Conservation (phyloP, 2,113 vertebrate genomes). For the Rhipidura dahli region DNA sequence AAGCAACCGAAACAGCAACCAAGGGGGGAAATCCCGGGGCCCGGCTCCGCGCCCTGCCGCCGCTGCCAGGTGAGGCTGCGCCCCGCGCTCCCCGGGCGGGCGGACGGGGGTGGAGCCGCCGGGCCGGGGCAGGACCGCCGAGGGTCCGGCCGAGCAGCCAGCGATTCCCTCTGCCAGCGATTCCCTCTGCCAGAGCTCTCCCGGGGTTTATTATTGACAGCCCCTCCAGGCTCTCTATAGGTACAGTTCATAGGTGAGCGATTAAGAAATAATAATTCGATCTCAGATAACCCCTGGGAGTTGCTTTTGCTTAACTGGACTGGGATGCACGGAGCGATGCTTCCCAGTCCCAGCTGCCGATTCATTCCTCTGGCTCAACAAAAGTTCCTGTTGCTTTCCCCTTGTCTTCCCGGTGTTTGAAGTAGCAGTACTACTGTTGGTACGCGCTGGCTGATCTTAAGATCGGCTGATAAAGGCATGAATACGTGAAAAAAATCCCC, state of each 20-base stretch:
- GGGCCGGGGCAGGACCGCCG: background rate
- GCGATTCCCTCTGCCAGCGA: background rate
- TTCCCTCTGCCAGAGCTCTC: fast-evolving
- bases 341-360: background rate
- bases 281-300: background rate
- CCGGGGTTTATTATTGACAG: background rate
- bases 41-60: background rate
- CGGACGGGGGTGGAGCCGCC: conserved; percentile 59
- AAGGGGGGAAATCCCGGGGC: background rate
- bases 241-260: background rate
- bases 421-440: background rate
- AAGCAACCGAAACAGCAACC: fast-evolving
- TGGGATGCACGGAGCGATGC: background rate
- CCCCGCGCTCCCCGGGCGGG: background rate
- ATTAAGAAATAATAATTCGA: background rate
- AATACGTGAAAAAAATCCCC: background rate
- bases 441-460: background rate
- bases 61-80: conserved; percentile 82
- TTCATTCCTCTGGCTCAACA: background rate
- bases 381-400: background rate
- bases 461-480: background rate
- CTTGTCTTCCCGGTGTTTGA: background rate
- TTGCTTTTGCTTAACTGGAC: background rate
- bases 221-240: background rate
- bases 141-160: fast-evolving